Evolutionary conservation across 2,113 vertebrate species (phyloP).

Genomic region (Morone saxatilis): DNA sequence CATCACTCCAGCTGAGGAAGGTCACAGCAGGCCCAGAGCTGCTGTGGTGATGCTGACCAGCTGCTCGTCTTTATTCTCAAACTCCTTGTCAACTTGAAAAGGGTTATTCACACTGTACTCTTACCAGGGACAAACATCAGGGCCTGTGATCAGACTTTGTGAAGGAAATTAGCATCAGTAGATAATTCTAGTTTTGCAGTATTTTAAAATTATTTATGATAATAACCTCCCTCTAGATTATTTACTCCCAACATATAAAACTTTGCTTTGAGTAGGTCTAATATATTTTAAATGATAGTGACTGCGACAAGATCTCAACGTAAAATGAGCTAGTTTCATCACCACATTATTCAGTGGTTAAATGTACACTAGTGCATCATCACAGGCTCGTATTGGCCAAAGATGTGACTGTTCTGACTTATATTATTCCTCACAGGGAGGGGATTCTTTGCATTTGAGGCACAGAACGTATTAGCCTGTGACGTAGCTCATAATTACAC

Average conservation of each 20-base stretch:
- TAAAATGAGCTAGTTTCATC: not conserved
- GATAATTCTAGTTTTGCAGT: not conserved
- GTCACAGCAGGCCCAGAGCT: slow-evolving; percentile 56
- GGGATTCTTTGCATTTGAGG: not conserved
- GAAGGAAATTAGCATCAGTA: not conserved
- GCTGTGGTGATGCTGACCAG: slow-evolving; percentile 20
- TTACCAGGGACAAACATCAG: not conserved
- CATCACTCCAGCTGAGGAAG: slow-evolving; percentile 60
- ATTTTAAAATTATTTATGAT: slow-evolving; percentile 1
- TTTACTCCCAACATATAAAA: not conserved
- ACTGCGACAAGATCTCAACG: not conserved
- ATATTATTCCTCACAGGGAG: not conserved
- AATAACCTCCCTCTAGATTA: not conserved
- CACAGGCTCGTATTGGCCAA: not conserved
- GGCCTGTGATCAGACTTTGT: not conserved
- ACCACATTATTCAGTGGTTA: not conserved
- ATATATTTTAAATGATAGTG: not conserved
- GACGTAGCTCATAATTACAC: not conserved
- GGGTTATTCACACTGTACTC: not conserved
- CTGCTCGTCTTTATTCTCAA: not conserved
- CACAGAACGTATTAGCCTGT: not conserved
- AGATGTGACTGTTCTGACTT: not conserved
- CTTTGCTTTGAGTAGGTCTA: not conserved
- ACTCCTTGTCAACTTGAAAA: not conserved
- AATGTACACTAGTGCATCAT: not conserved